These are phyloP conservation scores for Neolamprologus sp. DNA, from an alignment of 2,113 vertebrate species.

Conservation along the genomic window DNA sequence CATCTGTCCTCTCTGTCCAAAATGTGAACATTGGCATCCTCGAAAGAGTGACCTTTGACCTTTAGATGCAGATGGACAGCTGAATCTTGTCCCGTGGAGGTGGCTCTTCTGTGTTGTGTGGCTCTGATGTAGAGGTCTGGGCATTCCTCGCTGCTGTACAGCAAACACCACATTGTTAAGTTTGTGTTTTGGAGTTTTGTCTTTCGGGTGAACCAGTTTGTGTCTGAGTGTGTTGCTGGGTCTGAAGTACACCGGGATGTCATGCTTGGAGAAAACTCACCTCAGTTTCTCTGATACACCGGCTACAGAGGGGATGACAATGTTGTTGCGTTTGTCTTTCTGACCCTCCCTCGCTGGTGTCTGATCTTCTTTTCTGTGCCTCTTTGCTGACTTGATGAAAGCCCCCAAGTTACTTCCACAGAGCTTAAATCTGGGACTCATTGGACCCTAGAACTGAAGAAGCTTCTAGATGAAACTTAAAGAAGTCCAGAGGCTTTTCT, in stretches of 20 bases:
- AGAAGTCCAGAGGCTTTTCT: accelerated
- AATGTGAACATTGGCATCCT: too few species aligned
- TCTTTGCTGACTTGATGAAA: neutral
- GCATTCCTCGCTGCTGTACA: too few species aligned
- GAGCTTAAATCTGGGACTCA: neutral
- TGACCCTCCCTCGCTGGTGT: neutral
- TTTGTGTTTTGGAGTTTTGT: accelerated
- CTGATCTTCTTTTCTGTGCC: accelerated
- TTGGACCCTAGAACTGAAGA: neutral
- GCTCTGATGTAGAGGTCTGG: accelerated
- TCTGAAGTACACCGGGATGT: accelerated
- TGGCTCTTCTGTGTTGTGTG: too few species aligned
- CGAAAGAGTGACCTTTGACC: neutral
- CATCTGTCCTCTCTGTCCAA: too few species aligned
- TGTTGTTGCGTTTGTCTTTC: accelerated
- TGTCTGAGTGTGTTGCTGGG: accelerated
- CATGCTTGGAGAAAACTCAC: accelerated
- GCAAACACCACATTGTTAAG: too few species aligned
- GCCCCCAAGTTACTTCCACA: neutral
- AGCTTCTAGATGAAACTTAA: neutral
- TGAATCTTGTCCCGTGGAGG: accelerated
- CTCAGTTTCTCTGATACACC: accelerated
- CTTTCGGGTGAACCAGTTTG: accelerated
- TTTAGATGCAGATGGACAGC: neutral
- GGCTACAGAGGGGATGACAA: accelerated